Conservation (phyloP, 1,140 invertebrate genomes). For the Hylaeus anthracinus region DNA sequence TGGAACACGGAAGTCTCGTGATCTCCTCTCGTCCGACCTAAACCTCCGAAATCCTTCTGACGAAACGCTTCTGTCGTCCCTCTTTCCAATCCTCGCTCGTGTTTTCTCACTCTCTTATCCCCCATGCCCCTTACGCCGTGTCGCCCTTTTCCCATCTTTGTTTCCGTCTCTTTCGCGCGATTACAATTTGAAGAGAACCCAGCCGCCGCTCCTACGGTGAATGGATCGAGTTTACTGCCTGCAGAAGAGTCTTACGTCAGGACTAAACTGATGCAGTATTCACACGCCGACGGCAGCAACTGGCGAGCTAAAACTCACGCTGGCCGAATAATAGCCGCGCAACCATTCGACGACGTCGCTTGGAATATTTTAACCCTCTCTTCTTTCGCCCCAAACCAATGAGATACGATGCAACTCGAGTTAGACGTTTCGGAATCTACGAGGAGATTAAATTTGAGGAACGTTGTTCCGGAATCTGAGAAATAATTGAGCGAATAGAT, state of each 20-base stretch:
- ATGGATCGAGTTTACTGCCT: slow-evolving; percentile 51
- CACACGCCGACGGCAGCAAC: slow-evolving; percentile 21
- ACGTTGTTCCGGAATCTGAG: no score
- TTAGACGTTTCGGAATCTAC: no score
- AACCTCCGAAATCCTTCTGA: slow-evolving; percentile 61
- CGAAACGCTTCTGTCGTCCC: slow-evolving; percentile 51
- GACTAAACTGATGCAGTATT: slow-evolving; percentile 53
- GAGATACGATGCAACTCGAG: no score
- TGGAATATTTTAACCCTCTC: slow-evolving; percentile 7
- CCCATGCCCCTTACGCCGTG: neutral
- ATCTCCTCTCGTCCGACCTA: slow-evolving; percentile 55
- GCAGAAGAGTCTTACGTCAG: slow-evolving; percentile 20
- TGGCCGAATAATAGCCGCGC: slow-evolving; percentile 5
- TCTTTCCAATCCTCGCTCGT: slow-evolving; percentile 49
- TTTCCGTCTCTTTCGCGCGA: slow-evolving; percentile 48
- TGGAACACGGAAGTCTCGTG: slow-evolving; percentile 59
- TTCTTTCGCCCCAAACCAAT: neutral
- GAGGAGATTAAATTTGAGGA: no score
- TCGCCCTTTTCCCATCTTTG: neutral
- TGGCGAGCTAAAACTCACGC: neutral
- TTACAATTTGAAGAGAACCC: slow-evolving; percentile 51
- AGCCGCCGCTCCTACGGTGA: slow-evolving; percentile 5
- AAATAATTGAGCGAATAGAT: no score
- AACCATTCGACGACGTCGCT: neutral
- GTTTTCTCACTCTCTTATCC: slow-evolving; percentile 52